Evolutionary conservation across 2,888 invertebrate genomes (phyloP).

Genomic region (Volucella zonaria): DNA sequence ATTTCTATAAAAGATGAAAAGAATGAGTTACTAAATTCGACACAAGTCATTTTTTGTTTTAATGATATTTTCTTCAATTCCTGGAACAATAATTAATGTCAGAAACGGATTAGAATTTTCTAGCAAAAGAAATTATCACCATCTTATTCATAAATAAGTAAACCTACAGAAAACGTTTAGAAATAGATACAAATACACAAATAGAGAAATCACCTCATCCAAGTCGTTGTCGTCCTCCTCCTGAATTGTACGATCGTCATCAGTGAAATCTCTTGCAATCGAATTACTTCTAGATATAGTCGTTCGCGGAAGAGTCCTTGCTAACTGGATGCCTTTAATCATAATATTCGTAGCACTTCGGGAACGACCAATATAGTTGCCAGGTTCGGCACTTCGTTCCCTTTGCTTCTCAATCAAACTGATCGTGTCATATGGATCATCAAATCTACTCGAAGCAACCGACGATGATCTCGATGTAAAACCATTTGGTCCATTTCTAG

Average conservation of each 20-base stretch:
- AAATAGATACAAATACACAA: slow-evolving; percentile 18
- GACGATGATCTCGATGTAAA: slow-evolving; percentile 75
- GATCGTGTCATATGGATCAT: slow-evolving; percentile 81
- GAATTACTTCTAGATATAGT: slow-evolving; percentile 81
- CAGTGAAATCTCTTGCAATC: slow-evolving; percentile 78
- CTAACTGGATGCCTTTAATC: slow-evolving; percentile 91
- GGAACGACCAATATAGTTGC: slow-evolving; percentile 84
- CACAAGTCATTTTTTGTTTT: too few relatives aligned
- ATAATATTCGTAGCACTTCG: slow-evolving; percentile 91
- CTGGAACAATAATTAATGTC: slow-evolving; percentile 9
- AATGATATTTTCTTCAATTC: background rate
- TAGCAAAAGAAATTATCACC: slow-evolving; percentile 1
- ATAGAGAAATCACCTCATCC: slow-evolving; percentile 78
- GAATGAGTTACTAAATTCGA: too few relatives aligned
- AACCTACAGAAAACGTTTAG: background rate
- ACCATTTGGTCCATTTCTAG: slow-evolving; percentile 81
- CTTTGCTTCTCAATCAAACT: slow-evolving; percentile 81
- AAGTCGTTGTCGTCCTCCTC: slow-evolving; percentile 86
- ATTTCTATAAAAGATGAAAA: too few relatives aligned
- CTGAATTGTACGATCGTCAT: slow-evolving; percentile 86
- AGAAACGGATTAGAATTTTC: slow-evolving; percentile 8
- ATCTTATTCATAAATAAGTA: slow-evolving; percentile 11
- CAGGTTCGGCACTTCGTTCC: slow-evolving; percentile 81
- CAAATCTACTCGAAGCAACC: slow-evolving; percentile 77
- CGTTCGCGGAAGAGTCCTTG: slow-evolving; percentile 82